Evolutionary conservation across 2,888 invertebrate genomes (phyloP), one percentile per base, ranked within the genome.

Genomic region (Esperia sulphurella): DNA sequence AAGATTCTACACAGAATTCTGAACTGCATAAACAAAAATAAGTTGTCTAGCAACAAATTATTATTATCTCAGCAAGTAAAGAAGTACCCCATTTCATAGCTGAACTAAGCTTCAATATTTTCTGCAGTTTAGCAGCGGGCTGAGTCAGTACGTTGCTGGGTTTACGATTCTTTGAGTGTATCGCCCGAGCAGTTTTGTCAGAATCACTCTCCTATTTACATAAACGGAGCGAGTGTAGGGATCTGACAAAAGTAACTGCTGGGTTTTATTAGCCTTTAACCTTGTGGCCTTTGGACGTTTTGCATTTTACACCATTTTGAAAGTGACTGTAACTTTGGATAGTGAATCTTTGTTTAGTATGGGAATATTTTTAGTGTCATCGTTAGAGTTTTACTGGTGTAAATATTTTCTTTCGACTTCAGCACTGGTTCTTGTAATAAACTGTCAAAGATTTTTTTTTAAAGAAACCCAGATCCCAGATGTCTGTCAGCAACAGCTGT

Each of bases 201-300:
- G 58, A 68, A 67, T 66, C 61, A 58, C 58, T 59, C 56, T 51
- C 51, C 53, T 64, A 72, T 75, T 75, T 72, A 69, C 71, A 72
- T 71, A 70, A 66, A 63, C 55, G 61, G 52, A 57, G 61, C 49
- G 57, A 55, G 54, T 47, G 50, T 42, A 35, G 43, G 39, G 43
- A 48, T 54, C 43, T 35, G 42, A 52, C 54, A 49, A 53, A 55
- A 55, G 58, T 57, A 53, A 43, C 55, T 45, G 59, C 60, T 61
- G 62, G 54, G 51, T 65, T 69, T 70, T 71, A 71, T 72, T 63
- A 55, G 56, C 57, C 54, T 66, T 68, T 64, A 63, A 64, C 63
- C 62, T 45, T 39, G 30, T 49, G 40, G 40, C 52, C 49, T 53
- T 57, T 51, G 14, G 42, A 44, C 37, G 29, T 14, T 44, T 44